These are phyloP conservation scores for Rhinoptilus africanus DNA, from an alignment of 2,113 vertebrate genomes.

Conservation along the genomic window DNA sequence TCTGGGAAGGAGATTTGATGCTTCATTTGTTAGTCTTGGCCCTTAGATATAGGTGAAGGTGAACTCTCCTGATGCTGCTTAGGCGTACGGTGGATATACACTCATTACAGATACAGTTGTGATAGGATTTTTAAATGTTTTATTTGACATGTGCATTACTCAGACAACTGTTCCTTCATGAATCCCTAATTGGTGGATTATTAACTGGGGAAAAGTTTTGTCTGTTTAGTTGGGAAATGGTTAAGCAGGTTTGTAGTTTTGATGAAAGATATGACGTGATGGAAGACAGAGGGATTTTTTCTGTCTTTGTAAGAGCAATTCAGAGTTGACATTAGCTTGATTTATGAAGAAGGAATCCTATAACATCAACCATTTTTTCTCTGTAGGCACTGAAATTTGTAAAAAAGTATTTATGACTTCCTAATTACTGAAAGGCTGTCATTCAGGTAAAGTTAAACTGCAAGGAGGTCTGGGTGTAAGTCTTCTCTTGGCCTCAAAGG, in stretches of 20 bases:
- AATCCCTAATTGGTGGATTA: background rate
- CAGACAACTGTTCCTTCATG: background rate
- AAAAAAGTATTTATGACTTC: background rate
- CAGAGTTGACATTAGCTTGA: background rate
- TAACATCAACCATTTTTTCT: background rate
- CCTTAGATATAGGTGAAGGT: background rate
- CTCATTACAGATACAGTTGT: fast-evolving
- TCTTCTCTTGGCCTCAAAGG: background rate
- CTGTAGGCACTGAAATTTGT: background rate
- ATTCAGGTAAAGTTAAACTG: background rate
- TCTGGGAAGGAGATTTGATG: background rate
- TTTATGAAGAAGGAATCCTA: background rate
- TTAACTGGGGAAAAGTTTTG: background rate
- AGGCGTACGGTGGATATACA: background rate
- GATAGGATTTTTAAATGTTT: background rate
- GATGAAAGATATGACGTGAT: background rate
- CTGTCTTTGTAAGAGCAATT: background rate
- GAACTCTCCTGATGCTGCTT: background rate
- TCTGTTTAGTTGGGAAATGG: background rate
- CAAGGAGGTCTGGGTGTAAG: background rate
- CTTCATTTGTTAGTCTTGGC: background rate
- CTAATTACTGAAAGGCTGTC: background rate
- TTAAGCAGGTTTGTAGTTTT: background rate
- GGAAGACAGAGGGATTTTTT: background rate
- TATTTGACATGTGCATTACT: background rate